Base-by-base conservation (phyloP, 2,797 vertebrate species). In the Rhinoraja longicauda region DNA sequence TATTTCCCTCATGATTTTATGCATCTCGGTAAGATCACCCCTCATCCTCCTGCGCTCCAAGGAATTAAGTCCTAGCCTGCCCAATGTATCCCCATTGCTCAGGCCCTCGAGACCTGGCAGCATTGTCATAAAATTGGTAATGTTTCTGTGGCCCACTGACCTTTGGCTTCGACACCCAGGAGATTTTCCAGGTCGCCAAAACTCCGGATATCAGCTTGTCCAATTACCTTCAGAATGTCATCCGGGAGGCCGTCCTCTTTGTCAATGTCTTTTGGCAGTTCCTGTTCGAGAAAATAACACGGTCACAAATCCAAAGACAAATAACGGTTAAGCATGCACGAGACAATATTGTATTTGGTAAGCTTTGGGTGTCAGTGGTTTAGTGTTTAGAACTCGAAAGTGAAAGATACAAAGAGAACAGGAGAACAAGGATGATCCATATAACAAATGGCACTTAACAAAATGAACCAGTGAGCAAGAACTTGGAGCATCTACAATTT, bases 121-220 rank as follows among this genome's bases (percentile, higher is more conserved):
- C 45, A 53, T 5, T 53, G 45, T 6, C 45, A 45, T 73, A 73
- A 29, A 15, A 53, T 59, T 70, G 24, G 70, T 15, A 73, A 75
- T 19, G 75, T 15, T n/a, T 75, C 70, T 92, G 26, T 29, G 17
- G 9, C 24, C 13, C 36, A 92, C 90, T 75, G 39, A 91, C 90
- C 90, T 92, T 72, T 45, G 70, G 70, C 90, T 15, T 92, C 36
- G 53, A 92, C 39, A 53, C 26, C 90, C 26, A 92, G 39, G 70
- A 92, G 90, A 29, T 92, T 19, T n/a, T 92, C 36, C 36, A 92
- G 70, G 17, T 92, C 90, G 73, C 72, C 8, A 45, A 92, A 72
- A 92, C 70, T 92, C 75, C 17, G 72, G 26, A 92, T 92, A 13
- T 92, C 70, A 73, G 90, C 90, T 73, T 92, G 90, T 7, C 70